phyloP scores from a whole-genome alignment of 2,113 vertebrate genomes.

The Eretmodus cyanostictus region DNA sequence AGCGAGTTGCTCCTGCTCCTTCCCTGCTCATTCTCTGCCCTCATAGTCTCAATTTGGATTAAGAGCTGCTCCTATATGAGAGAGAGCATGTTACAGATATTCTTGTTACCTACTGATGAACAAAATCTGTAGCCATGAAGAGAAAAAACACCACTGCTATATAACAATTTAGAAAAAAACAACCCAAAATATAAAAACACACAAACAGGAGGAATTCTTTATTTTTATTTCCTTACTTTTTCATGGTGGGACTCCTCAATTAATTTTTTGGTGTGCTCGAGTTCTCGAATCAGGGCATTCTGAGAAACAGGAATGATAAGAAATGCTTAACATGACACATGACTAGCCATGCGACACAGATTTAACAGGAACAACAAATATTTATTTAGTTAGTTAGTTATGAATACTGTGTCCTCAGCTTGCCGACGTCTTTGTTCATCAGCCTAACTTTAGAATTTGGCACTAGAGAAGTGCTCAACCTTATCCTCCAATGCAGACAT shows the following conservation, averaged over 20 bases:
- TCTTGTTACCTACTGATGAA: background rate
- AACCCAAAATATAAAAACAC: background rate
- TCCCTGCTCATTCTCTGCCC: slow-evolving; percentile 83
- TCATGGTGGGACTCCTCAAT: slow-evolving; percentile 93
- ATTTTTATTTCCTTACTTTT: slow-evolving; percentile 72
- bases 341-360: background rate
- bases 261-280: slow-evolving; percentile 89
- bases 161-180: background rate
- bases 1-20: slow-evolving; percentile 78
- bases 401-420: background rate
- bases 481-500: slow-evolving; percentile 98
- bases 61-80: slow-evolving; percentile 86
- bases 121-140: accelerated
- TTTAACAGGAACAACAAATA: background rate
- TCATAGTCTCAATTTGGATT: slow-evolving; percentile 83
- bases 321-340: background rate
- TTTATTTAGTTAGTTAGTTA: background rate
- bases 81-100: background rate
- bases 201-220: background rate
- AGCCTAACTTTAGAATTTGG: background rate
- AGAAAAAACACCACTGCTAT: background rate
- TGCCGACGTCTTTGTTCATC: background rate
- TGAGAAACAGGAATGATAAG: slow-evolving; percentile 25
- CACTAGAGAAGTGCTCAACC: slow-evolving; percentile 54
- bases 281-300: slow-evolving; percentile 89